Evolutionary conservation across 2,797 vertebrate species (phyloP).

Genomic region (Eidolon dupreanum): DNA sequence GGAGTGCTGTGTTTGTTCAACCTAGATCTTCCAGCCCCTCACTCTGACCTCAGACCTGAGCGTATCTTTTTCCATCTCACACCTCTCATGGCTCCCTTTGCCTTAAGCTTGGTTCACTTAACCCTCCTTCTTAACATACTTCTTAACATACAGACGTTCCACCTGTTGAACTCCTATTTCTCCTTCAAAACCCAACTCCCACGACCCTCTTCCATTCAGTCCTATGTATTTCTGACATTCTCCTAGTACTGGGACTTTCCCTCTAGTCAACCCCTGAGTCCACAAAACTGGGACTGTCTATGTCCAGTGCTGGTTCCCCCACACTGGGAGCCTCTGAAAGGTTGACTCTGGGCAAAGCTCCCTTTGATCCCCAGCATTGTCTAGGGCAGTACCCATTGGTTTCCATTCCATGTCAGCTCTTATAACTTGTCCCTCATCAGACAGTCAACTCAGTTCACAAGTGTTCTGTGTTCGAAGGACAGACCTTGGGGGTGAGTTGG

Average conservation of each 20-base stretch:
- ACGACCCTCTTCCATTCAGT: background rate
- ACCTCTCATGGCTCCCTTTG: background rate
- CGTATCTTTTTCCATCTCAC: background rate
- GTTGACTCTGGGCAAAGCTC: background rate
- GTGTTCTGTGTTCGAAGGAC: background rate
- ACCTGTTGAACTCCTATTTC: background rate
- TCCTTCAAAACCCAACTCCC: constrained; percentile 34
- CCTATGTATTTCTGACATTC: background rate
- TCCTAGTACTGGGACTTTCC: background rate
- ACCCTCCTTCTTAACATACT: background rate
- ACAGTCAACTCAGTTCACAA: background rate
- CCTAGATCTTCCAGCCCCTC: background rate
- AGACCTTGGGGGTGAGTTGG: background rate
- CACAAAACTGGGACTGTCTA: background rate
- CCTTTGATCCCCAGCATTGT: background rate
- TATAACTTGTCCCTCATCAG: background rate
- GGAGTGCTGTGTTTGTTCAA: background rate
- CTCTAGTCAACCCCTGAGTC: background rate
- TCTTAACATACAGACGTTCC: background rate
- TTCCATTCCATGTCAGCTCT: background rate
- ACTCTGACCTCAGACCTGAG: background rate
- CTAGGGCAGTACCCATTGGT: background rate
- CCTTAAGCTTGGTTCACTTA: background rate
- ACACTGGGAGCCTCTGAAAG: background rate
- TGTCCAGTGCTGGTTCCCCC: background rate